Evolutionary conservation across 2,113 vertebrate genomes (phyloP).

Genomic region (Hippocampus abdominalis): DNA sequence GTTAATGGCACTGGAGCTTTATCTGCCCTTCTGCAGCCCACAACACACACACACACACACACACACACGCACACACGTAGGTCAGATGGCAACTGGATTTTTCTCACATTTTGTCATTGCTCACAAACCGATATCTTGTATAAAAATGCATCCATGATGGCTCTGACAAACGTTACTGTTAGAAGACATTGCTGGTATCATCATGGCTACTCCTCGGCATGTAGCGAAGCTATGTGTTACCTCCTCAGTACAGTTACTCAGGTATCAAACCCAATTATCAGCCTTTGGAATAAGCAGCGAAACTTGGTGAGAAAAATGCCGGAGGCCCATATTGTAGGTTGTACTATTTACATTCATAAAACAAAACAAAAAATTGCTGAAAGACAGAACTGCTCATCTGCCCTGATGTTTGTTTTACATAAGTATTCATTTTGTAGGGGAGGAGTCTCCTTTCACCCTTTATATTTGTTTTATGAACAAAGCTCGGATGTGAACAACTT

Average conservation of each 20-base stretch:
- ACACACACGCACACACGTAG: neutral
- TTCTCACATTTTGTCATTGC: conserved; percentile 43
- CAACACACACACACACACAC: neutral
- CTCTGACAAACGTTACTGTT: conserved; percentile 49
- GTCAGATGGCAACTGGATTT: conserved; percentile 29
- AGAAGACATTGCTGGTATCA: conserved; percentile 12
- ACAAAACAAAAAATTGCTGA: conserved; percentile 3
- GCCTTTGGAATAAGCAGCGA: conserved; percentile 47
- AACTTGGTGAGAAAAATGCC: conserved; percentile 45
- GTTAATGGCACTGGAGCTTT: conserved; percentile 35
- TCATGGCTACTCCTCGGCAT: conserved; percentile 44
- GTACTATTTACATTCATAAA: conserved; percentile 16
- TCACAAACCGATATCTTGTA: conserved; percentile 5
- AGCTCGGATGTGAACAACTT: conserved; percentile 32
- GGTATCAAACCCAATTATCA: conserved; percentile 64
- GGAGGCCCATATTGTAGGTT: conserved; percentile 8
- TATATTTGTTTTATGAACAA: conserved; percentile 37
- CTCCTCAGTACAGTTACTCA: conserved; percentile 65
- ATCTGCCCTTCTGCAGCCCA: conserved; percentile 2
- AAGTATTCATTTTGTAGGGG: conserved; percentile 20
- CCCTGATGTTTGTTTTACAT: conserved; percentile 18
- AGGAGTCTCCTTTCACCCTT: conserved; percentile 7
- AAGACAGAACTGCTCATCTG: conserved; percentile 14
- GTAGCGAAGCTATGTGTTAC: conserved; percentile 46
- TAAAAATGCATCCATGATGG: conserved; percentile 29